Base-by-base conservation (phyloP, 2,888 invertebrate genomes). In the Chromoteleia sp. region DNA sequence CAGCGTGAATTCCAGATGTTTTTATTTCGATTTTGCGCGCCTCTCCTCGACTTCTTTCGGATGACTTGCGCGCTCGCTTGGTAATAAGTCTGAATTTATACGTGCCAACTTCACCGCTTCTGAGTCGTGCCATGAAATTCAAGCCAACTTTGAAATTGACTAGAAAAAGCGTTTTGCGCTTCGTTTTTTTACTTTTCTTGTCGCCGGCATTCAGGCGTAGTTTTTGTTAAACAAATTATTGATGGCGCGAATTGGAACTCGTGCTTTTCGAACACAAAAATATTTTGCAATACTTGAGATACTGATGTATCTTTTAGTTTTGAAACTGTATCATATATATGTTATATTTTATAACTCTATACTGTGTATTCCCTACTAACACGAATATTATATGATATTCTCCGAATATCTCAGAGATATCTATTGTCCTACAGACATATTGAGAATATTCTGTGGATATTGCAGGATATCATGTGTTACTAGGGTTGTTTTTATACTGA, bases 21-120 rank as follows among this genome's bases (percentile, higher is more conserved):
- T 82, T 82, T 82, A 78, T 82, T 82, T 78, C 75, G 61, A 75
- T 78, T 78, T 82, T 50, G 76, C 61, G 63, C 78, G 68, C 65
- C 54, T 58, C 74, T 74, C 61, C 74, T 61, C 59, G 77, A 77
- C 73, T 77, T 82, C 81, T 78, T 70, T 78, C 70, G 78, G 74
- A 56, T 78, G 82, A 78, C 68, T 77, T 81, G 81, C 73, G 81
- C 77, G 68, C 68, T 14, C 36, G 73, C 71, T 48, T 50, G 73
- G 68, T 81, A 81, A 81, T 81, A 81, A 81, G 81, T 74, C 77
- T 59, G 81, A 81, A 81, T 81, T 77, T 77, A 81, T 77, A 77
- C 77, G 81, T 77, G 77, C 77, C 81, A 78, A 78, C 74, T 78
- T 78, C 74, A 74, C 48, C 73, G 52, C 81, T 52, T 70, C 74